Conservation (phyloP, 2,888 invertebrate genomes). For the Encarsia formosa region DNA sequence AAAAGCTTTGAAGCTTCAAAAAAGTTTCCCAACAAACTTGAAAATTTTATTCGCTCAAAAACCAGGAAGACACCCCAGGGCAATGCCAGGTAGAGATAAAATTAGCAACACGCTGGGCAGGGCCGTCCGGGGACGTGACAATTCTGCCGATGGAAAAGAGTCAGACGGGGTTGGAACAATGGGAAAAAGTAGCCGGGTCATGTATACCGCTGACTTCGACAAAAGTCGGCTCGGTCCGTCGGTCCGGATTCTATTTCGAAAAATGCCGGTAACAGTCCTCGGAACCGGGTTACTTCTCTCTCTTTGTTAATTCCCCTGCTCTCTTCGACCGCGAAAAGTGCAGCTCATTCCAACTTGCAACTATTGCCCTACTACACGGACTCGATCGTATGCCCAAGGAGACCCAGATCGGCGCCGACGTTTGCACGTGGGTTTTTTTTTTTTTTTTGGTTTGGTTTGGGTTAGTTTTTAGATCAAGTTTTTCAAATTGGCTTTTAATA, state of each 20-base stretch:
- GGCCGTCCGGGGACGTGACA: constrained; percentile 14
- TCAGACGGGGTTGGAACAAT: no score
- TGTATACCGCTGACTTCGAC: constrained; percentile 14
- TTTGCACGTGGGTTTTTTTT: background rate
- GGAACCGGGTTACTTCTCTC: constrained; percentile 41
- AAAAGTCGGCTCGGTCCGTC: constrained; percentile 13
- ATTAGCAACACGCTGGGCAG: no score
- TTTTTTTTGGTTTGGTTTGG: background rate
- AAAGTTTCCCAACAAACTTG: no score
- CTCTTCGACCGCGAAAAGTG: constrained; percentile 44
- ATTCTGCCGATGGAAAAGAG: no score
- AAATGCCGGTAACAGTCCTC: constrained; percentile 44
- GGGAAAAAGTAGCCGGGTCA: constrained; percentile 20
- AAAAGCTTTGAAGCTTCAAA: no score
- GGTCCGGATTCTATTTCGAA: constrained; percentile 13
- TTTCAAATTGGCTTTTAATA: no score
- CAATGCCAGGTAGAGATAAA: no score
- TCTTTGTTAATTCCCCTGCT: constrained; percentile 37
- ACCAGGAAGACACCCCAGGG: no score
- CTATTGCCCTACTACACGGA: background rate
- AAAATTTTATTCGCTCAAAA: no score
- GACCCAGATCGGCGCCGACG: background rate
- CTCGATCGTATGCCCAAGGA: background rate
- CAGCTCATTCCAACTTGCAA: constrained; percentile 47
- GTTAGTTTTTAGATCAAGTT: no score